Base-by-base conservation (phyloP, 2,113 vertebrate genomes). In the Dromaius novaehollandiae region DNA sequence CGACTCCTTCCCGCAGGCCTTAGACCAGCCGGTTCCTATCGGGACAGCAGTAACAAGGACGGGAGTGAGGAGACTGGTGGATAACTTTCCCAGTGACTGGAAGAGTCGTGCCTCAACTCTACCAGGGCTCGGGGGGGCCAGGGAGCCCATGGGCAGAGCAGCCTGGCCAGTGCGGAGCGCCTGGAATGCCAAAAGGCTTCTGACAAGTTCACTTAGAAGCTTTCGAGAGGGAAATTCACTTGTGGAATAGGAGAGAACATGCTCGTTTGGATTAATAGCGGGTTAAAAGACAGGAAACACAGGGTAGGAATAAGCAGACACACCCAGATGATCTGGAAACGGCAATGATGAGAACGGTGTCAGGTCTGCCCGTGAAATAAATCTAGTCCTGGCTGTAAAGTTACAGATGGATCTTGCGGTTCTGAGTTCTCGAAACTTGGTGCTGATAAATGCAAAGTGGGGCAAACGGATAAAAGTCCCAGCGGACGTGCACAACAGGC, bases 11-110 rank as follows among this genome's bases (percentile, higher is more conserved):
- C n/a, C n/a, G n/a, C n/a, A n/a, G n/a, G n/a, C n/a, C n/a, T n/a
- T n/a, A n/a, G 46, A 48, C 18, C 46, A 48, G 46, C 46, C 7
- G 46, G 17, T 48, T 19, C 2, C 3, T 32, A 4, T 22, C 46
- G 1, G 18, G 60, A 7, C 32, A 2, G 53, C 4, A 1, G 30
- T 44, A 16, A 24, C 5, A 17, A 16, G 56, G 32, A 28, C 56
- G 11, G 20, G 42, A 1, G 6, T 3, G 30, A 13, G 53, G 13
- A 20, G 61, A 34, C 32, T 12, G 3, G 16, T 5, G 46, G 21
- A 8, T 19, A 22, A 38, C 21, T 4, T 0, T 4, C 0, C 28
- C 13, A 7, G 48, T 26, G n/a, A 20, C 7, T 20, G n/a, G n/a
- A 26, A 51, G 69, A 71, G n/a, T 51, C 20, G 48, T 20, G 24